Conservation (phyloP, 2,888 invertebrate species). For the Parapristionchus giblindavisi region DNA sequence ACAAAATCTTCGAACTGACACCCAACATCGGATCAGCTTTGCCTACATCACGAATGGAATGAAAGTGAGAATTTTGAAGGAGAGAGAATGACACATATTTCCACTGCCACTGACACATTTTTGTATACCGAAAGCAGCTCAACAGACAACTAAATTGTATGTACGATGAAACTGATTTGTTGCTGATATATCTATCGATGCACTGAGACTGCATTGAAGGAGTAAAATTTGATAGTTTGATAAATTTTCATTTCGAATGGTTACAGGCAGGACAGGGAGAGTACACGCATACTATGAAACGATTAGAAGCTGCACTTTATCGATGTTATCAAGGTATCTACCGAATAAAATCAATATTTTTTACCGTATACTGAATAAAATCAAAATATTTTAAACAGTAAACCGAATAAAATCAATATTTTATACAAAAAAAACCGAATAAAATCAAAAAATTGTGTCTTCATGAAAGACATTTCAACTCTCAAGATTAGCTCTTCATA, state of each 20-base stretch:
- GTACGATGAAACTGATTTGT: too few species aligned
- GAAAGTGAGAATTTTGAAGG: neutral
- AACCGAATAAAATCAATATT: too few species aligned
- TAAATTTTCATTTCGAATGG: neutral
- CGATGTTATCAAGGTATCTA: slow-evolving; percentile 10
- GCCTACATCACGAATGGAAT: slow-evolving; percentile 33
- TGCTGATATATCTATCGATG: too few species aligned
- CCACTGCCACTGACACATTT: too few species aligned
- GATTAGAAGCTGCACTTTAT: slow-evolving; percentile 27
- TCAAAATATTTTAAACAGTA: neutral
- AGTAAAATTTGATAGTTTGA: too few species aligned
- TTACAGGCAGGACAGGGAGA: slow-evolving; percentile 22
- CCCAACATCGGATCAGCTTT: slow-evolving; percentile 20
- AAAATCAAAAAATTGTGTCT: too few species aligned
- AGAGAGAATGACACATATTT: neutral
- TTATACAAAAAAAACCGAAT: too few species aligned
- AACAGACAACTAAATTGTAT: too few species aligned
- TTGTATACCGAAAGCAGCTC: too few species aligned
- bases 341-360: neutral
- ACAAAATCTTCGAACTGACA: slow-evolving; percentile 20
- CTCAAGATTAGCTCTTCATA: too few species aligned
- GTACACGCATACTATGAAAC: slow-evolving; percentile 5
- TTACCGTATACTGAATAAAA: neutral
- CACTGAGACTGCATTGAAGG: too few species aligned
- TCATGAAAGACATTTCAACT: too few species aligned